A percentile compares a stretch with the other conserved stretches of the same genome.
Evolutionary conservation across 2,113 vertebrate species (phyloP).

Genomic region (Serinus canaria): DNA sequence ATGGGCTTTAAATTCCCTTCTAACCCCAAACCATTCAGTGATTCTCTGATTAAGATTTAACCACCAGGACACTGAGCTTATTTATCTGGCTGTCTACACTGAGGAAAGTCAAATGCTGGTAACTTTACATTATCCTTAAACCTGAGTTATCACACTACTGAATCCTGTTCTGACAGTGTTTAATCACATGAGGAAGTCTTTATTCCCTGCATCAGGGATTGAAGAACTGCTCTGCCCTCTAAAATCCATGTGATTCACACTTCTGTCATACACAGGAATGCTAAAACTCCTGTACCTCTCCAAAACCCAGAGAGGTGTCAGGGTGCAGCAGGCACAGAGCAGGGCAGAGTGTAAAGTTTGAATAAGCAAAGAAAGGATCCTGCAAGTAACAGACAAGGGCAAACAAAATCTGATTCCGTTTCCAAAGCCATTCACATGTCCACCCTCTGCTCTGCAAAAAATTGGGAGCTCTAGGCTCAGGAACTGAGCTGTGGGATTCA

Average conservation of each 20-base stretch:
- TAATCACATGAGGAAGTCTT: neutral
- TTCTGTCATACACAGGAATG: neutral
- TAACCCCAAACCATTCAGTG: neutral
- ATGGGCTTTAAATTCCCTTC: neutral
- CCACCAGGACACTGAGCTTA: neutral
- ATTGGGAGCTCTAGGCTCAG: neutral
- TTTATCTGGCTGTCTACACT: neutral
- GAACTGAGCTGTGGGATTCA: neutral
- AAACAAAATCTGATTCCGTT: accelerated
- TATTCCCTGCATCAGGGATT: neutral
- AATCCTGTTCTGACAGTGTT: neutral
- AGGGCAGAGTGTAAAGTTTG: neutral
- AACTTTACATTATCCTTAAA: accelerated
- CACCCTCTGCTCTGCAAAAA: neutral
- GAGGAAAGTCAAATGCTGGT: neutral
- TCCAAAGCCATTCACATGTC: accelerated
- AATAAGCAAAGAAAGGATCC: neutral
- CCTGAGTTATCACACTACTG: accelerated
- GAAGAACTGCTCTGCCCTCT: neutral
- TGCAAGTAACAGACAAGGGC: neutral
- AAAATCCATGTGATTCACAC: neutral
- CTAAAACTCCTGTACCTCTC: neutral
- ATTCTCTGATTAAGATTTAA: neutral
- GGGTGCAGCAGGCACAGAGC: neutral
- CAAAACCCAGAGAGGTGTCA: neutral